A percentile compares a stretch with the other conserved stretches of the same genome.
phyloP scores from a whole-genome alignment of 2,888 invertebrate species.

The Phanerotoma sp. region DNA sequence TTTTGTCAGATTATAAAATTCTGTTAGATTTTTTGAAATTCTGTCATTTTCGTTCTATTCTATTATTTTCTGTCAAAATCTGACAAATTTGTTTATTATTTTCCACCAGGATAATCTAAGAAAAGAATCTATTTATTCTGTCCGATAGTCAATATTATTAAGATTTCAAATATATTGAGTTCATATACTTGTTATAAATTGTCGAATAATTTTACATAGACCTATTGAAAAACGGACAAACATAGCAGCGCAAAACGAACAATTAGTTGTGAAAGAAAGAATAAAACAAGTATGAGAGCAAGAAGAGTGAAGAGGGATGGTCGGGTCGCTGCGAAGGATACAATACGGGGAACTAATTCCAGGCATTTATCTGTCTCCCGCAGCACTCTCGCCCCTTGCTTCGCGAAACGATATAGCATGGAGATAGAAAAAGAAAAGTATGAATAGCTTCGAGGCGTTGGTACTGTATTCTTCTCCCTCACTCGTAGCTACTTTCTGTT shows the following conservation, averaged over 20 bases:
- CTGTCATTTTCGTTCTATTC: no score
- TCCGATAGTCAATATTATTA: not conserved
- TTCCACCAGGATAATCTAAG: no score
- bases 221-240: not conserved
- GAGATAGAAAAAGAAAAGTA: slow-evolving; percentile 6
- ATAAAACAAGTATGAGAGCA: slow-evolving; percentile 17
- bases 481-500: slow-evolving; percentile 28
- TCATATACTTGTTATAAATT: not conserved
- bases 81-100: no score
- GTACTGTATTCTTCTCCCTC: slow-evolving; percentile 11
- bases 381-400: slow-evolving; percentile 30
- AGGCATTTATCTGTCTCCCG: slow-evolving; percentile 43
- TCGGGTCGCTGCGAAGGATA: slow-evolving; percentile 34
- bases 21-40: no score
- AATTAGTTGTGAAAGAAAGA: not conserved
- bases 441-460: slow-evolving; percentile 1
- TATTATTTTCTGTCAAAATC: no score
- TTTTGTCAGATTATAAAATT: no score
- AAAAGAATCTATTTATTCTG: not conserved
- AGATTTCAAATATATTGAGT: not conserved
- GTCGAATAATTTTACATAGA: not conserved
- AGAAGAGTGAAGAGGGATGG: slow-evolving; percentile 25
- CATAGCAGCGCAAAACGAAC: not conserved
- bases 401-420: slow-evolving; percentile 1
- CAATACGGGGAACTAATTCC: slow-evolving; percentile 46